A percentile compares a stretch with the other conserved stretches of the same genome.
Evolutionary conservation across 2,113 vertebrate species (phyloP).

Genomic region (Anolis carolinensis): DNA sequence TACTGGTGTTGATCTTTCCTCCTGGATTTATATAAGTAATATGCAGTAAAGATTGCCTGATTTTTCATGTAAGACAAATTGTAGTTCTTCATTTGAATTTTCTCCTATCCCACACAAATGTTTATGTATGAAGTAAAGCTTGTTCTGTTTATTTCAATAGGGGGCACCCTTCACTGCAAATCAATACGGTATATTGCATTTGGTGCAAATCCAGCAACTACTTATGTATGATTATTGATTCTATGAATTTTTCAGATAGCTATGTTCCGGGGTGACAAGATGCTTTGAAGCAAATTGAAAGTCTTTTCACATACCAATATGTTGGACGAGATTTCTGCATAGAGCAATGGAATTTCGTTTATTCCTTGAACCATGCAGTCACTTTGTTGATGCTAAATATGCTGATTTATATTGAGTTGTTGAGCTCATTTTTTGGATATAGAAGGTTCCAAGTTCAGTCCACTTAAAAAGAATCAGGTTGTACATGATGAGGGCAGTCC

Average conservation of each 20-base stretch:
- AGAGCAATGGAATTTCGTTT: neutral
- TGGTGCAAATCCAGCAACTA: neutral
- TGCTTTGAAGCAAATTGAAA: neutral
- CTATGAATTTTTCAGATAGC: neutral
- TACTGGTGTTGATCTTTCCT: neutral
- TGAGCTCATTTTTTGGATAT: neutral
- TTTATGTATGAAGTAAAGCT: neutral
- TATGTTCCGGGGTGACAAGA: neutral
- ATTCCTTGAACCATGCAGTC: neutral
- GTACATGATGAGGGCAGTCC: no score
- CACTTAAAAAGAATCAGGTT: neutral
- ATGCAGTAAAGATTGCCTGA: neutral
- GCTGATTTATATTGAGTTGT: neutral
- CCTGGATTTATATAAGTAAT: neutral
- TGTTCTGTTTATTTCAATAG: slow-evolving; percentile 21
- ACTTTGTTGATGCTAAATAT: neutral
- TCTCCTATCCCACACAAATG: neutral
- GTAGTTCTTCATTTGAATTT: neutral
- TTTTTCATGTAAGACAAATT: neutral
- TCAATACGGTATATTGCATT: neutral
- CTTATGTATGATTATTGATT: slow-evolving; percentile 4
- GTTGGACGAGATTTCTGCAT: neutral
- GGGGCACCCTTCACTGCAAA: slow-evolving; percentile 36
- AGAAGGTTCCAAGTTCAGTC: neutral
- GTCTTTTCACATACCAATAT: neutral